phyloP scores from a whole-genome alignment of 1,140 invertebrate genomes.

The Platorchestia sp. region DNA sequence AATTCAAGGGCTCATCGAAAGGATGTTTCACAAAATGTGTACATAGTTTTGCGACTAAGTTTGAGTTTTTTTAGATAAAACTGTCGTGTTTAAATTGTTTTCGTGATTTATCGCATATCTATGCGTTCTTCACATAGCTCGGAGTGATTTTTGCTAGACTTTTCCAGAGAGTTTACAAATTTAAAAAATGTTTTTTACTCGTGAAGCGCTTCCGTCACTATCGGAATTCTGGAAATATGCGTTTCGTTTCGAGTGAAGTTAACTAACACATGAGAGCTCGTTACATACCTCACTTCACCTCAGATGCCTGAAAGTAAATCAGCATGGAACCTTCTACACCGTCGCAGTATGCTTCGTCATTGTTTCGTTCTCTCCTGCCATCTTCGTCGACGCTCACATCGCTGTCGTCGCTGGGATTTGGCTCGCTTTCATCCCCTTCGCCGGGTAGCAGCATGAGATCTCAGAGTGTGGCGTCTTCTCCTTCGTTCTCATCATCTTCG shows the following conservation, averaged over 20 bases:
- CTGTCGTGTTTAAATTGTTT: background rate
- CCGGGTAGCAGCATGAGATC: background rate
- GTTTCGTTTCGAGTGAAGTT: background rate
- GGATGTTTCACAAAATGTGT: no score
- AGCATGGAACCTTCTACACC: background rate
- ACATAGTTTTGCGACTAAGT: no score
- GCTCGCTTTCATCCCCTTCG: background rate
- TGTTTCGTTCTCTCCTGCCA: background rate
- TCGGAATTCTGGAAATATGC: background rate
- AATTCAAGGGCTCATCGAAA: background rate
- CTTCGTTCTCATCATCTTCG: background rate
- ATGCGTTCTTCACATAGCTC: background rate
- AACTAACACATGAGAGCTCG: background rate
- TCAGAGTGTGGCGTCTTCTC: background rate
- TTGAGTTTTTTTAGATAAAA: background rate
- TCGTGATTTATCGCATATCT: background rate
- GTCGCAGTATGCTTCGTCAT: background rate
- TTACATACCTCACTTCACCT: background rate
- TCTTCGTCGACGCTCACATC: conserved; percentile 26
- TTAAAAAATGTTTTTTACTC: background rate
- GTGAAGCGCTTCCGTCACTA: background rate
- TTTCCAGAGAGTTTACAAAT: background rate
- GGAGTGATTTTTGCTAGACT: background rate
- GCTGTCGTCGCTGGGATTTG: conserved; percentile 1
- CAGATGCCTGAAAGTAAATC: background rate